phyloP scores from a whole-genome alignment of 2,113 vertebrate species.

The Toxostoma redivivum region DNA sequence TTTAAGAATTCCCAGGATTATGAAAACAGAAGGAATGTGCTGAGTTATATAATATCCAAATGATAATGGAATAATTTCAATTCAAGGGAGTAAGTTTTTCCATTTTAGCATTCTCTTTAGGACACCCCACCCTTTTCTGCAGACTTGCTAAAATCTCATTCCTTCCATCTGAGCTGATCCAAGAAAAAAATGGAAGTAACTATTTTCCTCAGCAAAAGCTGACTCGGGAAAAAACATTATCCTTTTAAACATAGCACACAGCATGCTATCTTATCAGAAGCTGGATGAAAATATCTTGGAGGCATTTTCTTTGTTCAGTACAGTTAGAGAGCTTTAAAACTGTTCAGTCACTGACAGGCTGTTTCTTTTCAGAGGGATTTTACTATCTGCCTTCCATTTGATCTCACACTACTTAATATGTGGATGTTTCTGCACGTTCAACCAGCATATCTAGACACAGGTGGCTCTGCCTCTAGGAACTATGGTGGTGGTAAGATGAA shows the following conservation, averaged over 20 bases:
- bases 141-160: slow-evolving; percentile 31
- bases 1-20: background rate
- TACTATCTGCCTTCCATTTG: background rate
- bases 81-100: slow-evolving; percentile 1
- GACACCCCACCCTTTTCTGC: background rate
- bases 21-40: background rate
- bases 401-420: background rate
- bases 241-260: background rate
- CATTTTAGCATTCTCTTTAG: background rate
- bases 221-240: background rate
- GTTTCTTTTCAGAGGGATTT: background rate
- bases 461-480: background rate
- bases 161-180: background rate
- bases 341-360: background rate
- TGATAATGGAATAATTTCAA: background rate
- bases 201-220: slow-evolving; percentile 13
- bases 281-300: background rate
- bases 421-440: background rate
- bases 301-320: background rate
- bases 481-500: background rate
- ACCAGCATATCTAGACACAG: background rate
- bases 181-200: background rate
- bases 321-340: background rate
- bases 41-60: background rate
- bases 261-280: slow-evolving; percentile 16